phyloP scores from a whole-genome alignment of 2,888 invertebrate genomes.

The Coelogynopora nodosa region DNA sequence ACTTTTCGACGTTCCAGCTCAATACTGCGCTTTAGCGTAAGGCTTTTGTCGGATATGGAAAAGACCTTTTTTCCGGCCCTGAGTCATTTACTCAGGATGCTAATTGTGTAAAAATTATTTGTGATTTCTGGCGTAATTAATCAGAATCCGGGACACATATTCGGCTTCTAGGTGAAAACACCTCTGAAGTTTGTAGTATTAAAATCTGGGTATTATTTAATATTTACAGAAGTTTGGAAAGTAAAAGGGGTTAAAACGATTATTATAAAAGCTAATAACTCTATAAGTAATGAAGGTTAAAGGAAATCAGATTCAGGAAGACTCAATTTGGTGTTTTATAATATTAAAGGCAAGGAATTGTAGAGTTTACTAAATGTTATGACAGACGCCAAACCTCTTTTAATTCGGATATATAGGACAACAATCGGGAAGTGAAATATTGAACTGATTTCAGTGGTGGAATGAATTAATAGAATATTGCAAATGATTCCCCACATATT shows the following conservation, averaged over 20 bases:
- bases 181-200: neutral
- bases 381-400: constrained; percentile 1
- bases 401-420: neutral
- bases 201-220: neutral
- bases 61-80: neutral
- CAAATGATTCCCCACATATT: neutral
- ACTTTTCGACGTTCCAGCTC: neutral
- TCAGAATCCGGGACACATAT: neutral
- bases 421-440: neutral
- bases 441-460: neutral
- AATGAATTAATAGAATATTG: neutral
- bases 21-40: neutral
- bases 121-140: neutral
- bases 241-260: no score
- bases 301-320: neutral
- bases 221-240: no score
- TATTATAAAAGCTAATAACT: no score
- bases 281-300: no score
- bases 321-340: neutral
- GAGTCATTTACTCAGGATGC: neutral
- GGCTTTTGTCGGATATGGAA: neutral
- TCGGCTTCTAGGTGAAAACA: neutral
- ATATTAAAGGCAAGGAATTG: neutral
- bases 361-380: neutral
- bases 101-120: constrained; percentile 27